Conservation (phyloP, 2,888 invertebrate genomes). For the Amaurobius ferox region DNA sequence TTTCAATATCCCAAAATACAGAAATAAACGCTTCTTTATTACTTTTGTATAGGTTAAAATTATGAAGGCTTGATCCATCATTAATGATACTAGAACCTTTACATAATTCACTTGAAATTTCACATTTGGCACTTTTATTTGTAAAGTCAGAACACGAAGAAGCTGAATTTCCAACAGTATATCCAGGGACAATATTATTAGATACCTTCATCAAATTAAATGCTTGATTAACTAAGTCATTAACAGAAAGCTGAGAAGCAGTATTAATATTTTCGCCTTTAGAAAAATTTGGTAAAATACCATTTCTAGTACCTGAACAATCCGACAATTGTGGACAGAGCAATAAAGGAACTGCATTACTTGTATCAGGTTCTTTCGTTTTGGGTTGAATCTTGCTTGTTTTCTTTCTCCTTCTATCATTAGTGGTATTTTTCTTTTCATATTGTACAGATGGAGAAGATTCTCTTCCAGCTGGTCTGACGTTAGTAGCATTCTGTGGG, state of each 20-base stretch:
- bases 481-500: no score
- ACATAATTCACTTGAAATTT: slow-evolving; percentile 30
- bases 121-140: slow-evolving; percentile 26
- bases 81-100: slow-evolving; percentile 13
- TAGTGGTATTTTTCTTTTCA: background rate
- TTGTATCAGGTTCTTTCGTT: background rate
- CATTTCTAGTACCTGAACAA: background rate
- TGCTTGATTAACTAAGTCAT: slow-evolving; percentile 18
- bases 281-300: background rate
- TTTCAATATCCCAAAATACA: slow-evolving; percentile 96
- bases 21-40: slow-evolving; percentile 81
- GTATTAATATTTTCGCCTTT: slow-evolving; percentile 20
- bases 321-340: background rate
- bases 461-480: no score
- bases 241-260: slow-evolving; percentile 18
- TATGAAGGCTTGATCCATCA: background rate
- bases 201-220: background rate
- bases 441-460: background rate
- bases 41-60: background rate
- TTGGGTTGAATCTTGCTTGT: background rate
- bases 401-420: background rate
- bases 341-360: background rate
- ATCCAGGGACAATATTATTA: no score
- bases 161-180: no score
- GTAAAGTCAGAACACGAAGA: background rate